These are phyloP conservation scores for Caenorhabditis sp. DNA, from an alignment of 2,888 invertebrate species.

Conservation along the genomic window DNA sequence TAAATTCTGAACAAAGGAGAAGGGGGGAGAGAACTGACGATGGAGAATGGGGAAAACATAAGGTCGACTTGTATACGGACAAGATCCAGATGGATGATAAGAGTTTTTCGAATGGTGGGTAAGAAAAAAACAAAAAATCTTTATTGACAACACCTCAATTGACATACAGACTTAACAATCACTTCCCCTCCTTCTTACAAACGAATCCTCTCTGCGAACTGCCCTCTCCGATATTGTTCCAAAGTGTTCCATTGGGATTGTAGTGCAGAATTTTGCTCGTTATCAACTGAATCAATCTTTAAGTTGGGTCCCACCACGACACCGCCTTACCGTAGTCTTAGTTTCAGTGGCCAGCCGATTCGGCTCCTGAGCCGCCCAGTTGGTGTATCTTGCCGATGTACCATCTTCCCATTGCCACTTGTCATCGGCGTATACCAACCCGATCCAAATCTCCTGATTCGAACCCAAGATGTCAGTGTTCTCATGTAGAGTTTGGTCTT, in stretches of 20 bases:
- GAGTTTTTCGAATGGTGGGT: no score
- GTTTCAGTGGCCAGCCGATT: not conserved
- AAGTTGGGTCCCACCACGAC: no score
- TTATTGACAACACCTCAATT: no score
- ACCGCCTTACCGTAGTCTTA: not conserved
- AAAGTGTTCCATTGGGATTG: not conserved
- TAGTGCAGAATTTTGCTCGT: not conserved
- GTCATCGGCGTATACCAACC: not conserved
- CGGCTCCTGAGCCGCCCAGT: not conserved
- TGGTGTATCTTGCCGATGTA: not conserved
- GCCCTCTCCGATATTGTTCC: not conserved
- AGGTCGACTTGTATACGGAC: no score
- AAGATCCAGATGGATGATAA: no score
- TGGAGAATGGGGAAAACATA: no score
- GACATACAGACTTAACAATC: not conserved
- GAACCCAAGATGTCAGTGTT: not conserved
- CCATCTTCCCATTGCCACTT: not conserved
- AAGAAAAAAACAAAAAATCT: no score
- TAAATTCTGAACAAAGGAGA: no score
- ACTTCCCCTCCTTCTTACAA: not conserved
- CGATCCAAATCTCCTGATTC: not conserved
- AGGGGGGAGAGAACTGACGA: no score
- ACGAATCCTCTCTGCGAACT: not conserved
- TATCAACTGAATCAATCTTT: not conserved
- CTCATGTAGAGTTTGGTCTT: not conserved